Conservation (phyloP, 2,797 vertebrate genomes). For the Sebastes ruberrimus region DNA sequence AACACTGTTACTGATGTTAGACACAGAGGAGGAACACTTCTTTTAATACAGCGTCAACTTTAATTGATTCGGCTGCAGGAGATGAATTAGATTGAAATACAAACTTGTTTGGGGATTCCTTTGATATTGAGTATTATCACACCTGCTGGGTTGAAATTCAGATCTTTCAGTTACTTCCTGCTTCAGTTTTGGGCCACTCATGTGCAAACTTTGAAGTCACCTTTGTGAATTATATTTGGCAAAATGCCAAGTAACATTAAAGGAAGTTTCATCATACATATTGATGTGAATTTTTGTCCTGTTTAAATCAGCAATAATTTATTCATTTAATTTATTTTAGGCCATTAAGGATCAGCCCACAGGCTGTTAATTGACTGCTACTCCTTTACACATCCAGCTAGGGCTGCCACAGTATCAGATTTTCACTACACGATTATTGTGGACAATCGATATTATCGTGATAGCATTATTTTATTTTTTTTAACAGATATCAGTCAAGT, state of each 20-base stretch:
- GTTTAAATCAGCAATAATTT: neutral
- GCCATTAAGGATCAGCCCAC: neutral
- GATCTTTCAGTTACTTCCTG: neutral
- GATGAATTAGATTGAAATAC: no score
- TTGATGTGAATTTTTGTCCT: neutral
- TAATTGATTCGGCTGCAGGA: neutral
- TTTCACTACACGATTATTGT: no score
- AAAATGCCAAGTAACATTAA: no score
- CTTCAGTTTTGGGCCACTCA: neutral
- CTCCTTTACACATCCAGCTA: neutral
- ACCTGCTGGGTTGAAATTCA: no score
- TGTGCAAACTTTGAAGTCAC: neutral
- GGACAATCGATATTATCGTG: no score
- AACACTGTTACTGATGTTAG: neutral
- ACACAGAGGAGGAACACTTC: neutral
- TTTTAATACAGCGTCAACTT: neutral
- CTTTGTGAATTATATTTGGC: neutral
- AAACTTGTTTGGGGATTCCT: no score
- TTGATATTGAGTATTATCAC: no score
- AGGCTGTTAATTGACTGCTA: neutral
- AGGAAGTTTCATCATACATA: neutral
- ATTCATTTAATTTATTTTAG: neutral
- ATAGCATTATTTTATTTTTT: no score
- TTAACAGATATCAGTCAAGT: no score
- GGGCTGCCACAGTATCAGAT: no score